Conservation (phyloP, 2,113 vertebrate genomes). For the Otus sunia region DNA sequence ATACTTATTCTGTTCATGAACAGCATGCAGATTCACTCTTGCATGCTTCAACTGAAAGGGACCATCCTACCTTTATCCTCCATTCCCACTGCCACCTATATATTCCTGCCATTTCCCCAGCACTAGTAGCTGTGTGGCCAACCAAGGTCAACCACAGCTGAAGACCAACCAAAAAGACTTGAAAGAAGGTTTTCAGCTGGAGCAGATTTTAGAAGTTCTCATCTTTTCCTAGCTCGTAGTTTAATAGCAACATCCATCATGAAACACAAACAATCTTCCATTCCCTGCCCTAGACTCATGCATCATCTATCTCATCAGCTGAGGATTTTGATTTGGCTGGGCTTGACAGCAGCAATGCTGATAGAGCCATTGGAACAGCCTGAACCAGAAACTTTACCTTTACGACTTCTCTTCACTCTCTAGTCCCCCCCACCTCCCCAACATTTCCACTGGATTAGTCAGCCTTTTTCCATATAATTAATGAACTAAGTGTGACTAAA, state of each 20-base stretch:
- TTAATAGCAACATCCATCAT: not conserved
- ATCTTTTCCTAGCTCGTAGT: not conserved
- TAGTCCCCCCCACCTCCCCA: not conserved
- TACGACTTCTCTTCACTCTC: not conserved
- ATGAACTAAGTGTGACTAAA: not conserved
- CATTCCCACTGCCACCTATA: not conserved
- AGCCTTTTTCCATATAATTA: not conserved
- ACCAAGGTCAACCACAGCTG: not conserved
- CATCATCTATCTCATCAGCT: not conserved
- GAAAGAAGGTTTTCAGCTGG: not conserved
- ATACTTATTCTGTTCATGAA: not conserved
- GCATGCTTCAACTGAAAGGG: not conserved
- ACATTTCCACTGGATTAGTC: not conserved
- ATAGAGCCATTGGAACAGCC: not conserved
- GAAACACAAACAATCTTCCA: not conserved
- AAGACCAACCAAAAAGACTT: not conserved
- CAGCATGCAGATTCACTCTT: not conserved
- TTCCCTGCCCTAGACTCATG: not conserved
- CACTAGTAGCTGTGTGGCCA: not conserved
- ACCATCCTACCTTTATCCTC: not conserved
- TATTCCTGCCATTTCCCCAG: not conserved
- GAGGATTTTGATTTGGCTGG: not conserved
- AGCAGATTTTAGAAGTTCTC: not conserved
- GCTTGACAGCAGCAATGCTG: not conserved
- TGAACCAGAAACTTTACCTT: not conserved